Percentiles rank a stretch among this genome's conserved stretches.
phyloP scores from a whole-genome alignment of 2,888 invertebrate genomes.

The Hemistola chrysoprasaria region DNA sequence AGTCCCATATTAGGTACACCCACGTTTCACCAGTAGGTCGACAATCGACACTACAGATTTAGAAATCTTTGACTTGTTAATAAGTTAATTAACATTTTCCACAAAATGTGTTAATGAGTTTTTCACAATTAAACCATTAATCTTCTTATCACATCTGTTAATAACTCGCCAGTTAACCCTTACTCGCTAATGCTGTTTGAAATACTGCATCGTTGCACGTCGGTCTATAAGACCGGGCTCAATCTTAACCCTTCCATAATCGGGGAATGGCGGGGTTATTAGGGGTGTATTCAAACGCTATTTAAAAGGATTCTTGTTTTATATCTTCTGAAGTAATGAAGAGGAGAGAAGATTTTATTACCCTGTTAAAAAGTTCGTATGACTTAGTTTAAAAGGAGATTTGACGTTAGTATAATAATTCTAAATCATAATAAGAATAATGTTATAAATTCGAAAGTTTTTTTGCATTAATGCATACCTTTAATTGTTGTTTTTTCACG shows the following conservation, averaged over 20 bases:
- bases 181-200: constrained; percentile 52
- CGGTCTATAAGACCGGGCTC: constrained; percentile 42
- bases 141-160: constrained; percentile 43
- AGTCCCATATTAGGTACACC: no score
- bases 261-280: constrained; percentile 36
- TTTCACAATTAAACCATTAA: constrained; percentile 21
- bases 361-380: constrained; percentile 20
- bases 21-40: no score
- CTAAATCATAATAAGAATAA: no score
- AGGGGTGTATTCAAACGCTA: constrained; percentile 28
- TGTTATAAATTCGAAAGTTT: no score
- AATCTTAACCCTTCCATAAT: constrained; percentile 63
- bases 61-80: no score
- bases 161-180: constrained; percentile 54
- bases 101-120: not conserved
- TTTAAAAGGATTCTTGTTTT: constrained; percentile 23
- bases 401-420: no score
- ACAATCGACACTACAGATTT: no score
- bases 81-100: not conserved
- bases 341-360: constrained; percentile 24
- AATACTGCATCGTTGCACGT: constrained; percentile 48
- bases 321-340: constrained; percentile 35
- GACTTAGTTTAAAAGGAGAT: no score
- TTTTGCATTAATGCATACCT: no score
- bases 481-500: no score